Evolutionary conservation across 2,797 vertebrate species (phyloP).

Genomic region (Acanthurus lineatus): DNA sequence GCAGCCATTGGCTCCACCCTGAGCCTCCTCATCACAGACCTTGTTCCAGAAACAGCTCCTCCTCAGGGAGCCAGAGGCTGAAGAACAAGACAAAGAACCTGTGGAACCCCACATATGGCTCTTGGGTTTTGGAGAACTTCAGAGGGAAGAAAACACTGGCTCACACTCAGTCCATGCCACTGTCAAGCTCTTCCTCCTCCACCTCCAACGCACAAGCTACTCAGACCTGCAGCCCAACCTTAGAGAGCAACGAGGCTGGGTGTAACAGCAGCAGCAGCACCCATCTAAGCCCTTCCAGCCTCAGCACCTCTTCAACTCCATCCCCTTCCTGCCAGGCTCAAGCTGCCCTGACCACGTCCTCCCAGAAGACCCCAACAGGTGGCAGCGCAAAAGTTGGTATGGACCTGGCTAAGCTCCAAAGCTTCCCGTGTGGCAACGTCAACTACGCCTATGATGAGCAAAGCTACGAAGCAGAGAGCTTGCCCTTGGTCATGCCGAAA

Average conservation of each 20-base stretch:
- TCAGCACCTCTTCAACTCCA: conserved; percentile 71
- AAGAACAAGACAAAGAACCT: conserved; percentile 95
- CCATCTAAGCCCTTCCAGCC: conserved; percentile 76
- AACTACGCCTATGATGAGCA: conserved; percentile 93
- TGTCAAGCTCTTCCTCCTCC: conserved; percentile 68
- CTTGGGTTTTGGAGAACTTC: conserved; percentile 91
- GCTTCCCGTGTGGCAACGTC: conserved; percentile 91
- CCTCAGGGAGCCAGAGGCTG: conserved; percentile 86
- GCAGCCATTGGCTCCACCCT: conserved; percentile 81
- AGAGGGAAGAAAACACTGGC: conserved; percentile 82
- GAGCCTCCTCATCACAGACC: conserved; percentile 74
- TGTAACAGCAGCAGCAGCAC: conserved; percentile 78
- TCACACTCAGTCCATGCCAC: conserved; percentile 87
- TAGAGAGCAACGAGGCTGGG: conserved; percentile 81
- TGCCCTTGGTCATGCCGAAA: conserved; percentile 78
- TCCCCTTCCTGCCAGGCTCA: conserved; percentile 80
- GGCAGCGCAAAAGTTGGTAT: conserved; percentile 66
- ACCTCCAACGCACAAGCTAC: conserved; percentile 46
- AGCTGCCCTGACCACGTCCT: conserved; percentile 58
- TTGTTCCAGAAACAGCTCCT: conserved; percentile 83
- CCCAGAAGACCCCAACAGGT: conserved; percentile 63
- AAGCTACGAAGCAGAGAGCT: conserved; percentile 84
- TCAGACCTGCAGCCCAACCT: conserved; percentile 52
- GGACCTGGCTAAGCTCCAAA: conserved; percentile 91
- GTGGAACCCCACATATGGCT: conserved; percentile 95